Evolutionary conservation across 2,113 vertebrate species (phyloP).

Genomic region (Choloepus hoffmanni): DNA sequence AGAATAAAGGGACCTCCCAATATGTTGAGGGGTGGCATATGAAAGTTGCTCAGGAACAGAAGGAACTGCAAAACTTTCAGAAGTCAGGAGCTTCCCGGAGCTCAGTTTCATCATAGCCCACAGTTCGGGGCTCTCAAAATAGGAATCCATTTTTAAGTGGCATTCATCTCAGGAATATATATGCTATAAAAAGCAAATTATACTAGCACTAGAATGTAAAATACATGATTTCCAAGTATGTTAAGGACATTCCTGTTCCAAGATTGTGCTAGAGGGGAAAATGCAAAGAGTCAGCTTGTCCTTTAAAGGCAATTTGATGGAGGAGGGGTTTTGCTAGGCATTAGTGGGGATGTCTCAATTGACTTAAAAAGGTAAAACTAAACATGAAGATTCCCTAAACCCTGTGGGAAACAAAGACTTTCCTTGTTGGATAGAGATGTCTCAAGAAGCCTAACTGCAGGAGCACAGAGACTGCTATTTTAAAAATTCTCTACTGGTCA

Average conservation of each 20-base stretch:
- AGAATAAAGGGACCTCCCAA: not conserved
- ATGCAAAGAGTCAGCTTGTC: not conserved
- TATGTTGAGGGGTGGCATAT: constrained; percentile 24
- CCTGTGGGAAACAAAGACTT: constrained; percentile 50
- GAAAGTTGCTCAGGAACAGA: constrained; percentile 46
- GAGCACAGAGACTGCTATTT: not conserved
- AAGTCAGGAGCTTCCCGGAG: constrained; percentile 58
- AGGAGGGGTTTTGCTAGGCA: not conserved
- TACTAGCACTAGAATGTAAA: constrained; percentile 59
- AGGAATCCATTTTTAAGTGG: constrained; percentile 78
- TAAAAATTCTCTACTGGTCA: constrained; percentile 41
- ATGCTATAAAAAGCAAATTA: constrained; percentile 70
- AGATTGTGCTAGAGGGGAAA: not conserved
- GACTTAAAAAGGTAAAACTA: constrained; percentile 35
- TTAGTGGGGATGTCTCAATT: not conserved
- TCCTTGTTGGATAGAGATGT: constrained; percentile 12
- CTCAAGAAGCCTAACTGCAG: constrained; percentile 53
- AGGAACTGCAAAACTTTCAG: constrained; percentile 48
- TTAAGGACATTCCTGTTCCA: not conserved
- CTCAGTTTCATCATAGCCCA: constrained; percentile 57
- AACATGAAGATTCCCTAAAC: constrained; percentile 15
- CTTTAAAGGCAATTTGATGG: not conserved
- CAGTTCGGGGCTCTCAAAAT: constrained; percentile 75
- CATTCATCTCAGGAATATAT: constrained; percentile 74
- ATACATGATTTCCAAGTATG: constrained; percentile 63